A percentile compares a stretch with the other conserved stretches of the same genome.
phyloP scores from a whole-genome alignment of 2,888 invertebrate genomes.

The Nasonovia ribisnigri region DNA sequence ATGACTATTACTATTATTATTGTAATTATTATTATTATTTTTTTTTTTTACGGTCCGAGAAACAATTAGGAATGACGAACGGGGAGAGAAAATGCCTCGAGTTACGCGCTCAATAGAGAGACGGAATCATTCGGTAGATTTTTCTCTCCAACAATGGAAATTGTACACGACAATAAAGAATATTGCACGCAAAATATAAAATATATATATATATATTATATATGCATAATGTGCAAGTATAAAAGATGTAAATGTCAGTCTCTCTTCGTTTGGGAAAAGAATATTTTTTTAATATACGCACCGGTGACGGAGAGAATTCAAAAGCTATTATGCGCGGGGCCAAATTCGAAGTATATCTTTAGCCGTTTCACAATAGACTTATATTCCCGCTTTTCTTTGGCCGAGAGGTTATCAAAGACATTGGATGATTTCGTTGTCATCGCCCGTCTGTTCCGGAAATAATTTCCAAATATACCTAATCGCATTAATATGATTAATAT shows the following conservation, averaged over 20 bases:
- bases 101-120: conserved; percentile 17
- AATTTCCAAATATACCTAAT: background rate
- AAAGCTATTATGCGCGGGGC: conserved; percentile 59
- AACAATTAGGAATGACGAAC: conserved; percentile 58
- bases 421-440: conserved; percentile 43
- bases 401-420: conserved; percentile 61
- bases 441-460: conserved; percentile 22
- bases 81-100: conserved; percentile 40
- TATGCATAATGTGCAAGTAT: background rate
- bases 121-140: conserved; percentile 19
- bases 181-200: background rate
- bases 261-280: conserved; percentile 40
- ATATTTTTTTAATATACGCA: conserved; percentile 59
- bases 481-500: conserved; percentile 54
- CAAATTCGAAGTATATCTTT: conserved; percentile 53
- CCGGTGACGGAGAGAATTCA: conserved; percentile 49
- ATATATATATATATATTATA: background rate
- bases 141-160: conserved; percentile 43
- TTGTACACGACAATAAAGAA: conserved; percentile 21
- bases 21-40: background rate
- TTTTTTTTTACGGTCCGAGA: conserved; percentile 28
- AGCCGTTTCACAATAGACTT: conserved; percentile 56
- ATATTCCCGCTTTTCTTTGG: conserved; percentile 39
- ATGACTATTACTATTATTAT: background rate
- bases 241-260: conserved; percentile 51